phyloP scores from a whole-genome alignment of 1,140 invertebrate species.

The Drosophila sulfurigaster region DNA sequence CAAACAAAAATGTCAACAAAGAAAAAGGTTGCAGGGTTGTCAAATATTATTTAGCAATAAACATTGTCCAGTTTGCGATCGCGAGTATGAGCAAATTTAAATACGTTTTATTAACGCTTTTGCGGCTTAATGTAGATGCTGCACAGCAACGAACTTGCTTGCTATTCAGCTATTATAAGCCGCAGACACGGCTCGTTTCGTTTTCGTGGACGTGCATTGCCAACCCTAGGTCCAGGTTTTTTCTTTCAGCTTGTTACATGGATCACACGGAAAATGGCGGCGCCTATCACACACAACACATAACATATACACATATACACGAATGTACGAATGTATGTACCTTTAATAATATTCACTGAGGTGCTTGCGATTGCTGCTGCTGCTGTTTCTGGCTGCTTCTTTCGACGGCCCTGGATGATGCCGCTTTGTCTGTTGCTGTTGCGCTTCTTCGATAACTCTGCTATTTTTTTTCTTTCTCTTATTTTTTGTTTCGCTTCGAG shows the following conservation, averaged over 20 bases:
- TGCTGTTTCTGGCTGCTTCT: constrained; percentile 60
- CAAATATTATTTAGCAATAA: constrained; percentile 31
- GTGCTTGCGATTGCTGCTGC: constrained; percentile 33
- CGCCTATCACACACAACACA: constrained; percentile 41
- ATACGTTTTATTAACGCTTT: constrained; percentile 4
- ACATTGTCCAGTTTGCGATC: constrained; percentile 6
- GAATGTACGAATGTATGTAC: constrained; percentile 37
- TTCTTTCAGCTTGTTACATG: constrained; percentile 64
- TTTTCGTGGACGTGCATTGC: constrained; percentile 32
- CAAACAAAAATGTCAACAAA: constrained; percentile 56
- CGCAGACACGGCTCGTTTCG: constrained; percentile 12
- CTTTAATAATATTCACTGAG: constrained; percentile 58
- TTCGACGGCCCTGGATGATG: constrained; percentile 54
- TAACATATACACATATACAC: constrained; percentile 52
- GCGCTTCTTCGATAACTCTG: constrained; percentile 28
- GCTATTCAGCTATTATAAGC: not conserved
- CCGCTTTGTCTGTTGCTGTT: constrained; percentile 58
- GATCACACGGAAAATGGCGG: constrained; percentile 74
- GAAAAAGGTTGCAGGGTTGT: constrained; percentile 55
- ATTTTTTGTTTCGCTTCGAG: constrained; percentile 45
- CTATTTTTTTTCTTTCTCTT: constrained; percentile 44
- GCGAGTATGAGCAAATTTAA: not conserved
- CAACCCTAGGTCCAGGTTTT: constrained; percentile 63
- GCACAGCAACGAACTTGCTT: not conserved
- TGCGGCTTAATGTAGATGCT: not conserved